These are phyloP conservation scores for Mechanitis messenoides DNA, from an alignment of 2,888 invertebrate species.

Conservation along the genomic window DNA sequence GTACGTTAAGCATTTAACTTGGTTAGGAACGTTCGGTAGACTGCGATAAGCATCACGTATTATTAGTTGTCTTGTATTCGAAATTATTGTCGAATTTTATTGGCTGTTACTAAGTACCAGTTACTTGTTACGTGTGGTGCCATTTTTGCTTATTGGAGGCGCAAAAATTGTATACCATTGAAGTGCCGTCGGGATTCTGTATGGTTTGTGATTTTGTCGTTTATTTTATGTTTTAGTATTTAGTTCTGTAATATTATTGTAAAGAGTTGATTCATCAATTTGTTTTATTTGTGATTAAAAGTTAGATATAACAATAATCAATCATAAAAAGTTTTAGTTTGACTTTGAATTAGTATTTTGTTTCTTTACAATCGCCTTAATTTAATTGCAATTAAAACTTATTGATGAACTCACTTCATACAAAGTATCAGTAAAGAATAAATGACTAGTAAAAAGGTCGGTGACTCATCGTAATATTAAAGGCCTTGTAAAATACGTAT, in stretches of 20 bases:
- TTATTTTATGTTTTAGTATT: conserved; percentile 17
- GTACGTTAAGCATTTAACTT: conserved; percentile 47
- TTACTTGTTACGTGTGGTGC: conserved; percentile 41
- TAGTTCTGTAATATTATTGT: neutral
- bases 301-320: neutral
- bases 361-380: neutral
- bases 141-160: conserved; percentile 37
- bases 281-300: too few species aligned
- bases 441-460: conserved; percentile 16
- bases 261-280: too few species aligned
- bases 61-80: conserved; percentile 30
- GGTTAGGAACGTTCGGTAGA: conserved; percentile 17
- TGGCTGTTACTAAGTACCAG: conserved; percentile 55
- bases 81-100: conserved; percentile 36
- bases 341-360: neutral
- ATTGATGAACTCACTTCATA: neutral
- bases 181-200: conserved; percentile 25
- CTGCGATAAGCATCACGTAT: conserved; percentile 34
- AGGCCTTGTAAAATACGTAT: conserved; percentile 31
- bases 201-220: conserved; percentile 25
- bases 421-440: neutral
- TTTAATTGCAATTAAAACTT: neutral
- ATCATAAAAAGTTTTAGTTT: neutral
- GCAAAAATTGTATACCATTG: conserved; percentile 22
- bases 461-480: conserved; percentile 21